Conservation (phyloP, 2,888 invertebrate genomes). For the Phyllotreta striolata region DNA sequence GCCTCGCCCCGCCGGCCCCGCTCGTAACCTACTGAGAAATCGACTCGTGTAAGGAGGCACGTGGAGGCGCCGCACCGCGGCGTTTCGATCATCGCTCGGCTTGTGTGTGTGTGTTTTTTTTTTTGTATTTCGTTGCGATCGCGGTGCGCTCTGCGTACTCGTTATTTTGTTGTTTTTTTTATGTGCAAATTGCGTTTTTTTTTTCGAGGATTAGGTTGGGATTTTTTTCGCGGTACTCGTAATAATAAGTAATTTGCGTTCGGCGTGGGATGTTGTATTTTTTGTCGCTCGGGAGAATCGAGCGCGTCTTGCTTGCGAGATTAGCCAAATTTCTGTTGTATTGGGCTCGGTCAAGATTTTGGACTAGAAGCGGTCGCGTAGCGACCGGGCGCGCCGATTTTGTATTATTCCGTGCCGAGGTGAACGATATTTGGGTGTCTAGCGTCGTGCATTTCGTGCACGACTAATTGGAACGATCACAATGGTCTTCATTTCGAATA, state of each 20-base stretch:
- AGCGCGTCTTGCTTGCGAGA: constrained; percentile 25
- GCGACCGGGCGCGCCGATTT: constrained; percentile 1
- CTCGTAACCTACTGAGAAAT: constrained; percentile 49
- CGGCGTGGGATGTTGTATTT: constrained; percentile 5
- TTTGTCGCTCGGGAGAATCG: constrained; percentile 15
- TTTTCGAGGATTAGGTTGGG: constrained; percentile 10
- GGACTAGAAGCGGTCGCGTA: constrained; percentile 14
- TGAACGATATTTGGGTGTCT: constrained; percentile 21
- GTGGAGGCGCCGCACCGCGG: constrained; percentile 60
- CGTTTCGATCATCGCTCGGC: constrained; percentile 44
- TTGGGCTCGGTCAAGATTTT: constrained; percentile 45
- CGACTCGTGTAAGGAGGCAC: constrained; percentile 56
- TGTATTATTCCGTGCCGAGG: constrained; percentile 11
- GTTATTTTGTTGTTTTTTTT: constrained; percentile 11
- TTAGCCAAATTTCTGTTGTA: constrained; percentile 36
- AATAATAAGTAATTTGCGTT: no score
- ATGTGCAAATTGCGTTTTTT: constrained; percentile 17
- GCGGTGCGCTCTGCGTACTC: constrained; percentile 2
- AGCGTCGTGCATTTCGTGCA: neutral
- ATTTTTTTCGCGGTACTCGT: constrained; percentile 16
- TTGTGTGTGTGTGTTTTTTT: constrained; percentile 39
- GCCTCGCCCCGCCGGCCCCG: constrained; percentile 43
- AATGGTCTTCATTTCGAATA: no score
- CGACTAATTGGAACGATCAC: neutral
- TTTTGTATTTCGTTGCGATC: constrained; percentile 20